phyloP scores from a whole-genome alignment of 2,113 vertebrate genomes.

The Sylvilagus bachmani region DNA sequence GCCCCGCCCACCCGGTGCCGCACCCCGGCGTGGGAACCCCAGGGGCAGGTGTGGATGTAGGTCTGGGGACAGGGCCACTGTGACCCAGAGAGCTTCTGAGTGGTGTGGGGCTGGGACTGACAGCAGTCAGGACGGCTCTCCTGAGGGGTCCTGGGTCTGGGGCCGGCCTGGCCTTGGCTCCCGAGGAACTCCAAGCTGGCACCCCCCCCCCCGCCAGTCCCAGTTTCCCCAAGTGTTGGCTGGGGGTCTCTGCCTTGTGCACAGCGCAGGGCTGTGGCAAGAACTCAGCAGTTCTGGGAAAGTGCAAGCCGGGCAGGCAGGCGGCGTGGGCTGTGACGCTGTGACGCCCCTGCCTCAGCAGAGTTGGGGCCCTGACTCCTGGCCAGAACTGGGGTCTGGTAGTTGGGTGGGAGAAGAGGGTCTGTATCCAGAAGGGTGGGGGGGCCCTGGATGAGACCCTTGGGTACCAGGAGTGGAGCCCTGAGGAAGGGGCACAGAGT shows the following conservation, averaged over 20 bases:
- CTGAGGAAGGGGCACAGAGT: not conserved
- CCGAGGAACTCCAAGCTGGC: not conserved
- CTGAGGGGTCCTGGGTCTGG: not conserved
- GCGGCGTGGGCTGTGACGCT: not conserved
- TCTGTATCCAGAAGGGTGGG: not conserved
- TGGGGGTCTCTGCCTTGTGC: not conserved
- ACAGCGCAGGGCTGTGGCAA: not conserved
- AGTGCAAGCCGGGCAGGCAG: not conserved
- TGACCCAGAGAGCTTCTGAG: not conserved
- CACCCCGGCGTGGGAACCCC: not conserved
- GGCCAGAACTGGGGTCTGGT: not conserved
- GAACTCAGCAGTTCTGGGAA: not conserved
- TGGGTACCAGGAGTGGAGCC: not conserved
- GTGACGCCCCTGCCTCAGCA: not conserved
- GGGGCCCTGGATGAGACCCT: not conserved
- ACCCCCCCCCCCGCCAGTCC: slow-evolving; percentile 3
- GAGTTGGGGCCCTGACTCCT: not conserved
- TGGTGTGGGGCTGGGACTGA: not conserved
- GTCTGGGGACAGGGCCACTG: not conserved
- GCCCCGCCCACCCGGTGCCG: not conserved
- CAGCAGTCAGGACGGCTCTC: not conserved
- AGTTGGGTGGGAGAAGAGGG: not conserved
- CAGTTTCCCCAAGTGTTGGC: slow-evolving; percentile 10
- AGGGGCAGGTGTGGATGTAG: not conserved
- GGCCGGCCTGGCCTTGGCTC: not conserved